A percentile compares a stretch with the other conserved stretches of the same genome.
phyloP scores from a whole-genome alignment of 2,113 vertebrate species.

The Hypocryptadius cinnamomeus region DNA sequence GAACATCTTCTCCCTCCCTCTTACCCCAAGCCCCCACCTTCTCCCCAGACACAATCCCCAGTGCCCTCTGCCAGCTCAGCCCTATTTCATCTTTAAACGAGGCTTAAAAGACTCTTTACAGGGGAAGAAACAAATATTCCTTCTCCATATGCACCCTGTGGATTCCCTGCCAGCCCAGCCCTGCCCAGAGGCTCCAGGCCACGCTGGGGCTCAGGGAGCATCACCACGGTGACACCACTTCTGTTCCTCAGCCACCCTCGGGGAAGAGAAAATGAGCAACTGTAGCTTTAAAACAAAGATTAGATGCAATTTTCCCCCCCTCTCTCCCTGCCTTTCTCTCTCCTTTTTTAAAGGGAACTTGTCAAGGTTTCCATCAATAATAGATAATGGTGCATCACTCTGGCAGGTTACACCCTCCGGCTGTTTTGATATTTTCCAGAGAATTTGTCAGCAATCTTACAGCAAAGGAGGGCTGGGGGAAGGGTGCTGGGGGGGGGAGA shows the following conservation, averaged over 20 bases:
- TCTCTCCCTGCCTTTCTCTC: not conserved
- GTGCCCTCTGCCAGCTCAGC: not conserved
- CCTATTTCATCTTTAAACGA: not conserved
- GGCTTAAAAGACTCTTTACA: not conserved
- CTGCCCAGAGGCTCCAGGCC: not conserved
- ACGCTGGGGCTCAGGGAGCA: not conserved
- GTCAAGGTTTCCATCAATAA: constrained; percentile 79
- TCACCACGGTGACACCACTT: not conserved
- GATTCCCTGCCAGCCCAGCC: not conserved
- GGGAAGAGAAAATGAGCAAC: constrained; percentile 5
- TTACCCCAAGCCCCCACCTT: not conserved
- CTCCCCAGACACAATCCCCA: not conserved
- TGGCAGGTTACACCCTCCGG: constrained; percentile 75
- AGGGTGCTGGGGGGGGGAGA: not conserved
- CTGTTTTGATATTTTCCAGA: constrained; percentile 78
- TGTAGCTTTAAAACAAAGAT: constrained; percentile 63
- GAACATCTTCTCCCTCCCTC: not conserved
- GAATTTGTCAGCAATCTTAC: constrained; percentile 73
- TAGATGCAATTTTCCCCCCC: not conserved
- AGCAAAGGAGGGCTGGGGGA: constrained; percentile 36
- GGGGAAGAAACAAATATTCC: not conserved
- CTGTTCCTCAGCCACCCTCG: not conserved
- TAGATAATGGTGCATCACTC: constrained; percentile 67
- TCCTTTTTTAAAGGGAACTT: constrained; percentile 62
- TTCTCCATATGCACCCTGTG: fast-evolving